Evolutionary conservation across 2,797 vertebrate species (phyloP), one percentile per base, ranked within the genome.

Genomic region (Mormyrus proboscirostris): DNA sequence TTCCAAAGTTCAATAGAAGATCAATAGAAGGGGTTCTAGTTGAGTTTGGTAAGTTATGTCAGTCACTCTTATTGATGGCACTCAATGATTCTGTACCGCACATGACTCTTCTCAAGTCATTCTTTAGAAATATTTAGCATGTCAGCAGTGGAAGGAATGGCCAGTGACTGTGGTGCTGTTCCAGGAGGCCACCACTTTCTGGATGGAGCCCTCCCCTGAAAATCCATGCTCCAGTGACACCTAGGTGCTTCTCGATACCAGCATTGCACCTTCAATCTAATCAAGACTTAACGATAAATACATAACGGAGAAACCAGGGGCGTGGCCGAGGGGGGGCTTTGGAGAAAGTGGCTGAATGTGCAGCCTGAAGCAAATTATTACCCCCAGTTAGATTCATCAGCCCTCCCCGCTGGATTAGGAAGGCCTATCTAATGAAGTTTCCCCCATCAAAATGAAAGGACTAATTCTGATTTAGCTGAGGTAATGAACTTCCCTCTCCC

Each of bases 391-490:
- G 97, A 99, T 98, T 98, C 98, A 98, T 99, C 98, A 98, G 97
- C 96, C 97, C 96, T 98, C 97, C 97, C 98, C 95, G 97, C 97
- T 99, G 97, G 97, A 98, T 98, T 97, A 98, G 96, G 96, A 97
- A 97, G 98, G 97, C 97, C 96, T 97, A 97, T 97, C 98, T 99
- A 99, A 99, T 99, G 98, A 99, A 98, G 97, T 99, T 99, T 51
- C 96, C 97, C 97, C 97, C 97, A 97, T 98, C 98, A 98, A 98
- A 98, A 98, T 98, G 97, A 98, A 98, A 97, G 97, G 97, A 97
- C 98, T 99, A 98, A 99, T 99, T 99, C 98, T 98, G 98, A 99
- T 99, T 99, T 97, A 98, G 98, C 97, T 98, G 97, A 99, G 98
- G 97, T 98, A 99, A 99, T 99, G 97, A 99, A 98, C 98, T 99